Base-by-base conservation (phyloP, 2,797 vertebrate species). In the Clarias laeviceps region DNA sequence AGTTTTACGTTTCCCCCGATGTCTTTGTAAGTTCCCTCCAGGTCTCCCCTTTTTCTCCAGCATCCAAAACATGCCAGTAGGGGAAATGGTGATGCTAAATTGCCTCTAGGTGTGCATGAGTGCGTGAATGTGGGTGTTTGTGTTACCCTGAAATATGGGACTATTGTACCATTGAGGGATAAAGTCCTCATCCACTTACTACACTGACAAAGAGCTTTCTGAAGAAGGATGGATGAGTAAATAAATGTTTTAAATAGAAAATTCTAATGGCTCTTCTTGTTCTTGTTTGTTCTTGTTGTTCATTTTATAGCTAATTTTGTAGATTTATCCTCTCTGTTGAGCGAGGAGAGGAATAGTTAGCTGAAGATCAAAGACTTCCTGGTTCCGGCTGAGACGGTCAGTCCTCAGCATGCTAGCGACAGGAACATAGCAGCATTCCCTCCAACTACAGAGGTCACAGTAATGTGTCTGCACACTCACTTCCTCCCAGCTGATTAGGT, bases 311-410 rank as follows among this genome's bases (percentile, higher is more conserved):
- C 22, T 40, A 62, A 40, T 79, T 40, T 3, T 40, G 34, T 79
- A 79, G 57, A 18, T 62, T 62, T 4, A 62, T 79, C 27, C 90
- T 93, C 92, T 94, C 95, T 96, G 96, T 96, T 95, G 96, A 96
- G 96, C 93, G 96, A 96, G 97, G 96, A 97, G 96, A 96, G 97
- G 96, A 97, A 96, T 96, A 94, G 95, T 95, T 99, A 97, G 97
- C 96, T 83, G 0, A 73, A 92, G 94, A 98, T 99, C 95, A 97
- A 95, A 97, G 96, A 50, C 90, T 90, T 94, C 91, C 92, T 94
- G 90, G 95, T 95, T 91, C 93, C 96, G 96, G 95, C 95, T 93
- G 94, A 96, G 95, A 92, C 96, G 97, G 97, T 94, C 37, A 0
- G 87, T 56, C 92, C 96, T 96, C 94, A 89, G 91, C 91, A 80